Evolutionary conservation across 2,888 invertebrate species (phyloP), one percentile per base, ranked within the genome.

Genomic region (Mongoloraphidia duomilia): DNA sequence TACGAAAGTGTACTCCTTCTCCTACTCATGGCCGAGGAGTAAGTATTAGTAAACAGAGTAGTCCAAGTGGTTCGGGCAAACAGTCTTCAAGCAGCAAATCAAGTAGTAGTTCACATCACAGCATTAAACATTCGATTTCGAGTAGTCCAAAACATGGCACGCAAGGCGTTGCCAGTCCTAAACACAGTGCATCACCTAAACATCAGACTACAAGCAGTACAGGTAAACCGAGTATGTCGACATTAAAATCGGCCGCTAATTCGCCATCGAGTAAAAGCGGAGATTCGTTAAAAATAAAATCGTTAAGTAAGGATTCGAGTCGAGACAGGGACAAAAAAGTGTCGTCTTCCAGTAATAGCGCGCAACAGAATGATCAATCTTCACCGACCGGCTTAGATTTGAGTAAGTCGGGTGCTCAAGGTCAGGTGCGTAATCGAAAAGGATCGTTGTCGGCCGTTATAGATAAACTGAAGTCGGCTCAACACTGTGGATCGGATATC

Each of bases 201-300:
- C 87, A 87, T 57, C 77, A 79, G 0, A 71, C 71, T 26, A 76
- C 79, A 1, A 75, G 81, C 11, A 74, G 77, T 49, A 82, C 86
- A 1, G 90, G 90, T 0, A 91, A 91, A 61, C 90, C 90, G 0
- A 89, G 89, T 60, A 88, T 91, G 86, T 87, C 88, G 0, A 80
- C 89, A 1, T 66, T 90, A 17, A 90, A 90, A 63, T 89, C 84
- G 37, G 87, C 88, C 1, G 75, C 81, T 1, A 79, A 79, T 60
- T 82, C 83, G 2, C 82, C 82, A 2, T 79, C 77, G n/a, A 75
- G 75, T 34, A 80, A 79, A 62, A 73, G 73, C 34, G 73, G 75
- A 14, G 76, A 75, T 55, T 73, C 74, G 51, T 65, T 72, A 44
- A 77, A 76, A 65, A 61, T 60, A 13, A 69, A 65, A 52, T 67